Conservation (phyloP, 2,113 vertebrate species). For the Sphyrna mokarran region DNA sequence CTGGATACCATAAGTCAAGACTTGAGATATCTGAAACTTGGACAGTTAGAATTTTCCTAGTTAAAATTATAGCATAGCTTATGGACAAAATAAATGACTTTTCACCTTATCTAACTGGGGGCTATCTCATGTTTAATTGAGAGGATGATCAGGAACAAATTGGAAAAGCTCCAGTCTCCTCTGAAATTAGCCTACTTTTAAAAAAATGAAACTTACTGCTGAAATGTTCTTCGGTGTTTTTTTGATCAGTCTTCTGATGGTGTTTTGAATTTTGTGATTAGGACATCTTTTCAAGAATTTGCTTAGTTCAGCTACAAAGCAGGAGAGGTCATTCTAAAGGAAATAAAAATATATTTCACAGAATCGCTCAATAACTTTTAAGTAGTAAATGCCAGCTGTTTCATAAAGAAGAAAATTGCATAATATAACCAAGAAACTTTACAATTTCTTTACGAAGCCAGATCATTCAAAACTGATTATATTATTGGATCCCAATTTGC, state of each 20-base stretch:
- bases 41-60: neutral
- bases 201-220: neutral
- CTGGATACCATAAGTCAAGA: neutral
- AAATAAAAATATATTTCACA: neutral
- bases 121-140: neutral
- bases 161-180: neutral
- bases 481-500: neutral
- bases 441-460: neutral
- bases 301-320: neutral
- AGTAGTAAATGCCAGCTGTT: neutral
- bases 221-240: neutral
- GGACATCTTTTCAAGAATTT: no score
- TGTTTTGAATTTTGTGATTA: fast-evolving
- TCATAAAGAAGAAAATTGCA: neutral
- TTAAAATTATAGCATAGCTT: neutral
- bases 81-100: neutral
- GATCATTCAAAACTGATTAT: neutral
- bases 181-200: neutral
- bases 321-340: conserved; percentile 3
- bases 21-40: neutral
- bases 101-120: neutral
- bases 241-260: neutral
- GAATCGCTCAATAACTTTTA: neutral
- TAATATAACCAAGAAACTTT: neutral
- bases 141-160: neutral